Evolutionary conservation across 2,888 invertebrate genomes (phyloP).

Genomic region (Xestoiulus laeticollis): DNA sequence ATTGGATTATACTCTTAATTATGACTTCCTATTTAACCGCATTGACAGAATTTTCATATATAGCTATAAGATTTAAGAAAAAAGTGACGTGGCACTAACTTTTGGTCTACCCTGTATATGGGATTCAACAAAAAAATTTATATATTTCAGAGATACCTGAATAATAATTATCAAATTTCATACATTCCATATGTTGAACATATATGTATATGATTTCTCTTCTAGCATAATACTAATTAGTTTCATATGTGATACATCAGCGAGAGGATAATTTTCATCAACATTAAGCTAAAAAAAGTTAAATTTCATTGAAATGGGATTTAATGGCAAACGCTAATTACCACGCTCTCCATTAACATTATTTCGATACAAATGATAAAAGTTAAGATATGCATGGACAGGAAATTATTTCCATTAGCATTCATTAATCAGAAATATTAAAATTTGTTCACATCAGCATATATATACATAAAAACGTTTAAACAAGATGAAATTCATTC

Average conservation of each 20-base stretch:
- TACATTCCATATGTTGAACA: not conserved
- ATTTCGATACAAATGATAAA: not conserved
- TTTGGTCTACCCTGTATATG: too few species aligned
- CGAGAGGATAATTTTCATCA: not conserved
- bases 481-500: not conserved
- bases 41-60: too few species aligned
- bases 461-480: not conserved
- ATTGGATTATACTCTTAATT: too few species aligned
- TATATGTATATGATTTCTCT: not conserved
- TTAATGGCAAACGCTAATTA: not conserved
- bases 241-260: not conserved
- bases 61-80: too few species aligned
- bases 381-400: not conserved
- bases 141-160: too few species aligned
- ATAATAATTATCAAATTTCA: too few species aligned
- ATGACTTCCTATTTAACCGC: too few species aligned
- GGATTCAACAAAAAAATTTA: too few species aligned
- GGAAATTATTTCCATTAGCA: not conserved
- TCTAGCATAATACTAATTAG: not conserved
- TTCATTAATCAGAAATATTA: conserved; percentile 19
- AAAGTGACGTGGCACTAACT: too few species aligned
- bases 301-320: not conserved
- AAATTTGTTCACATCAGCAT: not conserved
- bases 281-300: not conserved
- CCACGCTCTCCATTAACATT: not conserved